Conservation (phyloP, 23 tunicate species). For the Styela clava region DNA sequence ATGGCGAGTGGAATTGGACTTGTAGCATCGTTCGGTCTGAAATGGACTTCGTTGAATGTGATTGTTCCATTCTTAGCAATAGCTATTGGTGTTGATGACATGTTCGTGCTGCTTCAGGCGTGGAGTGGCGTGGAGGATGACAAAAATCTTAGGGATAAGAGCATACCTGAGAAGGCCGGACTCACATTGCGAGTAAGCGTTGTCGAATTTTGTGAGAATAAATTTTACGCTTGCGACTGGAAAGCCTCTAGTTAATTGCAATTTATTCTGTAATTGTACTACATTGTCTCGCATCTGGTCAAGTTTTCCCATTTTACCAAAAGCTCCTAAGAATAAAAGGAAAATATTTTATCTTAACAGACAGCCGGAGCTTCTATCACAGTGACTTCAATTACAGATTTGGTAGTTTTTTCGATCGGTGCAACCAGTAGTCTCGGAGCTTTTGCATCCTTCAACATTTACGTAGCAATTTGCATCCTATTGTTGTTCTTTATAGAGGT, state of each 20-base stretch:
- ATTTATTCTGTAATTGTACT: no score
- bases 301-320: no score
- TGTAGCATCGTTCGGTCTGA: slow-evolving; percentile 12
- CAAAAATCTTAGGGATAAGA: neutral
- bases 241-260: no score
- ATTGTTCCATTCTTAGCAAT: slow-evolving; percentile 33
- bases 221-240: no score
- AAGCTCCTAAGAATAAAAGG: no score
- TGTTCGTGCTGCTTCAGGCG: slow-evolving; percentile 28
- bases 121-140: slow-evolving; percentile 15
- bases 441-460: slow-evolving; percentile 27
- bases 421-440: neutral
- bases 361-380: slow-evolving; percentile 35
- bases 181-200: slow-evolving; percentile 1
- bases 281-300: no score
- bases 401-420: slow-evolving; percentile 27
- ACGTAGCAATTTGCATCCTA: slow-evolving; percentile 16
- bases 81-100: slow-evolving; percentile 45
- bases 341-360: neutral
- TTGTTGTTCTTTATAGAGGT: slow-evolving; percentile 14
- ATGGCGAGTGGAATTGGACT: slow-evolving; percentile 28
- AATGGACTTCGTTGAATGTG: slow-evolving; percentile 22
- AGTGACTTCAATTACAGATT: slow-evolving; percentile 33
- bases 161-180: slow-evolving; percentile 18
- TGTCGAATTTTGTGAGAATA: no score